A percentile compares a stretch with the other conserved stretches of the same genome.
These are phyloP conservation scores for Nephila pilipes DNA, from an alignment of 1,140 invertebrate species.

Conservation along the genomic window DNA sequence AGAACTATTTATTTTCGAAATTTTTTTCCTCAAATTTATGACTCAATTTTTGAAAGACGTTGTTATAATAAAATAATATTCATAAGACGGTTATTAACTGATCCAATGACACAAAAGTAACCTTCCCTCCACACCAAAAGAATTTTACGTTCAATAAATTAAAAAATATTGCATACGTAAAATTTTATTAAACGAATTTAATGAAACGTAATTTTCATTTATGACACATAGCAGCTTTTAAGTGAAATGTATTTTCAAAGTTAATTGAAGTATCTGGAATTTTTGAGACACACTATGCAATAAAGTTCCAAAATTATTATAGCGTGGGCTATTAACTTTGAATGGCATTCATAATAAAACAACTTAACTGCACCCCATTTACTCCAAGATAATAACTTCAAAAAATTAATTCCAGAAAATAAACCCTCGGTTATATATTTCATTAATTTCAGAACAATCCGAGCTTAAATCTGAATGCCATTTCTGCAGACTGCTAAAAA, in stretches of 20 bases:
- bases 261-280: constrained; percentile 27
- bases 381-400: constrained; percentile 38
- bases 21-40: no score
- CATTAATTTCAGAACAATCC: constrained; percentile 66
- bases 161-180: not conserved
- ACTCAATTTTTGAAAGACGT: no score
- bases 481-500: constrained; percentile 39
- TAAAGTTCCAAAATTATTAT: constrained; percentile 17
- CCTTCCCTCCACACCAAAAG: not conserved
- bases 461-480: constrained; percentile 34
- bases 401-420: constrained; percentile 57
- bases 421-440: constrained; percentile 59
- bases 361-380: constrained; percentile 71
- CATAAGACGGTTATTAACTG: no score
- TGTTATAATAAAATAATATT: no score
- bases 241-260: constrained; percentile 24
- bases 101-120: not conserved
- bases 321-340: constrained; percentile 36
- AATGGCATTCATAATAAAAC: constrained; percentile 67
- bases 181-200: constrained; percentile 27
- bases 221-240: constrained; percentile 17
- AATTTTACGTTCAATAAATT: not conserved
- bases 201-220: constrained; percentile 31
- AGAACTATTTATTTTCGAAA: no score
- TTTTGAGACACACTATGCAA: constrained; percentile 14